Conservation (phyloP, 1,140 invertebrate genomes). For the Caenorhabditis briggsae region DNA sequence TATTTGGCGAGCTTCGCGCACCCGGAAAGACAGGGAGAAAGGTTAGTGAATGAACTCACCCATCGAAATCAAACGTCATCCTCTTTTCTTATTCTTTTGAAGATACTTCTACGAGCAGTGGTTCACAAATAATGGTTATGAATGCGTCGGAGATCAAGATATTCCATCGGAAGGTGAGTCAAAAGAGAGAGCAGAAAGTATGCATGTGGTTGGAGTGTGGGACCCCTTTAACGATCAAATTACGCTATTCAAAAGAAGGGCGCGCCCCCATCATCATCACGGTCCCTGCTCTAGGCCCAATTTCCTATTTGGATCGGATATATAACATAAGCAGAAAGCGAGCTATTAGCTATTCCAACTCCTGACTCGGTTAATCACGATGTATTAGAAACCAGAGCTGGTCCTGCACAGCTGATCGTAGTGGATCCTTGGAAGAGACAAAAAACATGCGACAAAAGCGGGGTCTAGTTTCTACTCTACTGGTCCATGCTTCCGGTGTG, state of each 20-base stretch:
- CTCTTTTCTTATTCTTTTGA: not conserved
- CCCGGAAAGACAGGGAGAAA: constrained; percentile 76
- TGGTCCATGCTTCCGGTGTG: too few relatives aligned
- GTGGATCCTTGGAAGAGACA: too few relatives aligned
- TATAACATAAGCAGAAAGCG: not conserved
- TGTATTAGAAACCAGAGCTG: constrained; percentile 43
- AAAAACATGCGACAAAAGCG: not conserved
- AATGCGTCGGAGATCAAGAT: constrained; percentile 69
- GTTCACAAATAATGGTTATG: constrained; percentile 75
- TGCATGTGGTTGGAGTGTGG: constrained; percentile 13
- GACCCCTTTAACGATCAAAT: constrained; percentile 45
- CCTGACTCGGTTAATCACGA: constrained; percentile 6
- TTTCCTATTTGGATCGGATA: constrained; percentile 54
- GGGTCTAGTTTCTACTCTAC: constrained; percentile 1
- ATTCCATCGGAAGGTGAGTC: constrained; percentile 77
- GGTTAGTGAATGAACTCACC: constrained; percentile 49
- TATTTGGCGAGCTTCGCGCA: constrained; percentile 77
- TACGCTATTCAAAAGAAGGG: constrained; percentile 48
- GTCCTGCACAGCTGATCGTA: constrained; percentile 11
- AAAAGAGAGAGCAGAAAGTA: not conserved
- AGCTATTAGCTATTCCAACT: constrained; percentile 45
- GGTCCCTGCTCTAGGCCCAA: not conserved
- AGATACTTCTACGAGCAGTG: constrained; percentile 75
- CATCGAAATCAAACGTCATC: constrained; percentile 44
- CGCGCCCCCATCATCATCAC: constrained; percentile 50